Conservation (phyloP, 2,888 invertebrate genomes). For the Sericinus montela region DNA sequence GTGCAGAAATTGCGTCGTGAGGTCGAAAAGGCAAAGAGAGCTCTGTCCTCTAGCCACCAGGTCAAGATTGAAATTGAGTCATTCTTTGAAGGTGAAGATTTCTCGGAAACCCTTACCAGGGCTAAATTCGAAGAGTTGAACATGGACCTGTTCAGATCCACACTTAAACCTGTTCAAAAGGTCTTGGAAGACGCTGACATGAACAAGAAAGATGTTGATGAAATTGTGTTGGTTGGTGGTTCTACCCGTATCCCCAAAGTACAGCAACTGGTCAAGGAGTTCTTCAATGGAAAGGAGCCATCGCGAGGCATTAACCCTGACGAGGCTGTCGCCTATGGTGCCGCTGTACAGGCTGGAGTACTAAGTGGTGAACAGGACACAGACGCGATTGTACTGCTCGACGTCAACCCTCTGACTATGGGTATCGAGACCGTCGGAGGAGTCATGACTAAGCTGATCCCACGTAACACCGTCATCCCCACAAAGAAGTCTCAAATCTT, state of each 20-base stretch:
- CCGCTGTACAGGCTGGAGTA: slow-evolving; percentile 99
- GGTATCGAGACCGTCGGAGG: slow-evolving; percentile 99
- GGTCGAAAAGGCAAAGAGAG: slow-evolving; percentile 98
- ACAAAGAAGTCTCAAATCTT: slow-evolving; percentile 99
- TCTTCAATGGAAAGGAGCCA: slow-evolving; percentile 98
- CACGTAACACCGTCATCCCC: slow-evolving; percentile 98
- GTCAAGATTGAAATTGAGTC: slow-evolving; percentile 99
- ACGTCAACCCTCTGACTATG: slow-evolving; percentile 99
- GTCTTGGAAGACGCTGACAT: slow-evolving; percentile 99
- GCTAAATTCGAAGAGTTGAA: slow-evolving; percentile 99
- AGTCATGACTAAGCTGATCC: slow-evolving; percentile 99
- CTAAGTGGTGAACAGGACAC: slow-evolving; percentile 98
- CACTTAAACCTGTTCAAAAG: slow-evolving; percentile 96
- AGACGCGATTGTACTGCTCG: slow-evolving; percentile 96
- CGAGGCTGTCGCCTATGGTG: slow-evolving; percentile 99
- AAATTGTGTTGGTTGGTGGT: slow-evolving; percentile 99
- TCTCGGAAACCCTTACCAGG: slow-evolving; percentile 97
- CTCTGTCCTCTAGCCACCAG: slow-evolving; percentile 95
- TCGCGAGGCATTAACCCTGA: slow-evolving; percentile 99
- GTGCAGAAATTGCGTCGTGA: slow-evolving; percentile 98
- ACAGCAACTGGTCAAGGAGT: slow-evolving; percentile 94
- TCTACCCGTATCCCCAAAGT: slow-evolving; percentile 99
- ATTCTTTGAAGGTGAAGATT: slow-evolving; percentile 98
- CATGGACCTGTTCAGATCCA: slow-evolving; percentile 94
- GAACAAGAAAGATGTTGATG: slow-evolving; percentile 98